These are phyloP conservation scores for Chinchilla lanigera DNA, from an alignment of 2,113 vertebrate genomes.

Conservation along the genomic window DNA sequence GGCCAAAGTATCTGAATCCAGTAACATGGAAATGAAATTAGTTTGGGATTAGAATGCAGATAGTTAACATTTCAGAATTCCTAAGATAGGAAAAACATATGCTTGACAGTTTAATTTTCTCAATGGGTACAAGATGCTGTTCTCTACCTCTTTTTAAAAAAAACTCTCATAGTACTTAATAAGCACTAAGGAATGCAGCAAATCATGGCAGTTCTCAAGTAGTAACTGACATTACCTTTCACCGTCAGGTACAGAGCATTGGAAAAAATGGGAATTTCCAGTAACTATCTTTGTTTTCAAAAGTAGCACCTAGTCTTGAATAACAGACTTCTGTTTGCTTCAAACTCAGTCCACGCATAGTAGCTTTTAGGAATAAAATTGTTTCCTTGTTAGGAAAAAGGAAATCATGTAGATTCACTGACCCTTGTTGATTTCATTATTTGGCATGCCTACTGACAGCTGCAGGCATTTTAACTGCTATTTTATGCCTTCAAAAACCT, in stretches of 20 bases:
- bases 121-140: background rate
- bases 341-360: background rate
- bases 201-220: background rate
- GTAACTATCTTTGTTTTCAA: background rate
- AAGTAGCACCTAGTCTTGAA: background rate
- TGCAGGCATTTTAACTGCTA: constrained; percentile 44
- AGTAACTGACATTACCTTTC: background rate
- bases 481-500: constrained; percentile 60
- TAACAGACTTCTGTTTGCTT: constrained; percentile 30
- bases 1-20: background rate
- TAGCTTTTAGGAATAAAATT: constrained; percentile 33
- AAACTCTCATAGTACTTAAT: background rate
- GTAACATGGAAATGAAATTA: background rate
- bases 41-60: background rate
- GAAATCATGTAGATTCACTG: background rate
- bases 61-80: background rate
- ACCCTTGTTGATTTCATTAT: constrained; percentile 52
- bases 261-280: background rate
- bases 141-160: background rate
- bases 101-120: background rate
- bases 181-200: background rate
- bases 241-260: background rate
- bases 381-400: constrained; percentile 54
- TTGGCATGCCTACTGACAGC: background rate
- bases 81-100: background rate